Evolutionary conservation across 2,797 vertebrate species (phyloP).

Genomic region (Natrix natrix): DNA sequence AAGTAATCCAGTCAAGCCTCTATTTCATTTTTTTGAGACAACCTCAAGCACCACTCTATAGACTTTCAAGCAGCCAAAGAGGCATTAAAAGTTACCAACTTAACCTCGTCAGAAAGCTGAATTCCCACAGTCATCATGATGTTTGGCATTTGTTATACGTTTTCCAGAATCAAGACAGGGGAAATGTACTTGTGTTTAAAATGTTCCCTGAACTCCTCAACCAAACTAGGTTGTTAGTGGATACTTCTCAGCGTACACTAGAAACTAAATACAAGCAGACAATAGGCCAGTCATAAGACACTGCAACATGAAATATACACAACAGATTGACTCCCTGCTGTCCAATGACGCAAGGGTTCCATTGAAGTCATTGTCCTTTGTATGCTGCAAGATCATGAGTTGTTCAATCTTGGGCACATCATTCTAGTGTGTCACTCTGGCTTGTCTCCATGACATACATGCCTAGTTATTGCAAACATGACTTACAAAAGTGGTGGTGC

Average conservation of each 20-base stretch:
- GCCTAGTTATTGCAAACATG: not conserved
- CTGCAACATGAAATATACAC: not conserved
- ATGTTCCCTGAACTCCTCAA: not conserved
- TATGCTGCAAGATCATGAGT: not conserved
- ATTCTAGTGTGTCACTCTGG: not conserved
- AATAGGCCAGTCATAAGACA: constrained; percentile 21
- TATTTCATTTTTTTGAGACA: not conserved
- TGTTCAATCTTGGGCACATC: not conserved
- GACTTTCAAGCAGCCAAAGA: not conserved
- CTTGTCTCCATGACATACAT: not conserved
- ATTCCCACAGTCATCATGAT: not conserved
- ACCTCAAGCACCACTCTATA: not conserved
- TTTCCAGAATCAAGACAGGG: not conserved
- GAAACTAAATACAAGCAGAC: not conserved
- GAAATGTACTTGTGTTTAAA: not conserved
- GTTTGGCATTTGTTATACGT: not conserved
- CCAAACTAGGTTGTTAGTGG: not conserved
- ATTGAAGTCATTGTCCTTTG: constrained; percentile 10
- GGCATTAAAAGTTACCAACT: not conserved
- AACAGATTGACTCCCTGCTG: not conserved
- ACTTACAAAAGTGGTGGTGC: not conserved
- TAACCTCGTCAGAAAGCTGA: not conserved
- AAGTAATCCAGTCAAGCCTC: not conserved
- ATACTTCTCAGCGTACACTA: not conserved
- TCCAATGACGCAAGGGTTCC: not conserved